phyloP scores from a whole-genome alignment of 2,888 invertebrate genomes.

The Heteromyza rotundicornis region DNA sequence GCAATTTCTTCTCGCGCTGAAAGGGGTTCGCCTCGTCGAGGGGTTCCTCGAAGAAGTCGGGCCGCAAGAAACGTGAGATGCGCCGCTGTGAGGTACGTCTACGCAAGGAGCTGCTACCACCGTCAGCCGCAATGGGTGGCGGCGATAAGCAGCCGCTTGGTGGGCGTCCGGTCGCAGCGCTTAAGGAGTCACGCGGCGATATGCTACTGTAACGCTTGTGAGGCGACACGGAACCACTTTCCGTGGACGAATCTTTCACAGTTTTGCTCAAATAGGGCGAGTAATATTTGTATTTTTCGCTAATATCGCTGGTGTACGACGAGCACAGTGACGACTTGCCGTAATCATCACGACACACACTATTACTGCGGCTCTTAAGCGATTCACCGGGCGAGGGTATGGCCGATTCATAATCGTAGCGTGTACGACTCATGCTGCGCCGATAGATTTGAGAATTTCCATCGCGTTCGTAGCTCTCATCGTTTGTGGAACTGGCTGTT shows the following conservation, averaged over 20 bases:
- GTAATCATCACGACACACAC: conserved; percentile 52
- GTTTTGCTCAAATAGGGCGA: conserved; percentile 56
- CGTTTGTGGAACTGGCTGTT: conserved; percentile 36
- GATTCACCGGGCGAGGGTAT: conserved; percentile 25
- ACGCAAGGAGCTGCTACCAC: conserved; percentile 46
- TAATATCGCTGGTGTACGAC: conserved; percentile 56
- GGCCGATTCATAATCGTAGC: conserved; percentile 38
- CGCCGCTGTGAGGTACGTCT: conserved; percentile 65
- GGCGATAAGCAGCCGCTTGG: conserved; percentile 56
- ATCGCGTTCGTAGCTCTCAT: conserved; percentile 6
- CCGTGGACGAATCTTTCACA: conserved; percentile 32
- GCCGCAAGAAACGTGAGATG: conserved; percentile 76
- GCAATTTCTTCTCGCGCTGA: conserved; percentile 67
- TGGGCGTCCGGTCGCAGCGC: conserved; percentile 47
- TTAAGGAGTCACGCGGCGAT: conserved; percentile 35
- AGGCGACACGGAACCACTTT: conserved; percentile 37
- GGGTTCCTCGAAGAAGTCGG: conserved; percentile 74
- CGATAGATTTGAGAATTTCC: conserved; percentile 29
- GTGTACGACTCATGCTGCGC: conserved; percentile 44
- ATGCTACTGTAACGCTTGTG: conserved; percentile 48
- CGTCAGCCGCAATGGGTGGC: conserved; percentile 37
- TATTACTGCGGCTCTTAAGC: conserved; percentile 47
- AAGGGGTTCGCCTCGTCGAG: conserved; percentile 70
- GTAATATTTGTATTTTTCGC: conserved; percentile 61
- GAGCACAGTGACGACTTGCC: conserved; percentile 48